Evolutionary conservation across 1,140 invertebrate genomes (phyloP), one percentile per base, ranked within the genome.

Genomic region (Meloidogyne chitwoodi): DNA sequence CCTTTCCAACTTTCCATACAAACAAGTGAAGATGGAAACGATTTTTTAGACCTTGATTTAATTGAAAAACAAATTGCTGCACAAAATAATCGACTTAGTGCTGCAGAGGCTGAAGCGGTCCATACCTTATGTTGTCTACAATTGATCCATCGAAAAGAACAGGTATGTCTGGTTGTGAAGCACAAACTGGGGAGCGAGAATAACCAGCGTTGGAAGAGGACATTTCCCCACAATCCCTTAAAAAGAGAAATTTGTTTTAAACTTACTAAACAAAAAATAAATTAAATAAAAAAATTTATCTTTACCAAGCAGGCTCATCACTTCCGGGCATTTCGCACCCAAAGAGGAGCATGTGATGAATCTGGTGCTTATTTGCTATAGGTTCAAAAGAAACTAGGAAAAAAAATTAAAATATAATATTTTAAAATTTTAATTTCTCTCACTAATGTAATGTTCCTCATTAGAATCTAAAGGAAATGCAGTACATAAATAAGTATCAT

Each of bases 281-380:
- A 22, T n/a, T n/a, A n/a, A n/a, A n/a, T n/a, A n/a, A n/a, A n/a
- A 56, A 56, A 56, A 19, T 14, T 44, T 44, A 14, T 83, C 89
- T 89, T 38, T 88, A 92, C 93, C 95, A 98, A 62, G 93, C 92
- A 63, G 90, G 88, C 79, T 93, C 91, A 71, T 91, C 88, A 56
- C 90, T 91, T 48, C 94, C 94, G 5, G 95, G 95, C 31, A 26
- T 90, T 74, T 86, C 82, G 83, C 96, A 99, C 14, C 95, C 96
- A 88, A 96, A 98, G 0, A 99, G 88, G 75, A 98, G 89, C 91
- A 98, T 97, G 87, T 99, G 96, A 89, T 99, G 96, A 12, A 93
- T 93, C 1, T 92, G 93, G 80, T 92, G 88, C 91, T 93, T 94
- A 2, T 92, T 92, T 1, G 94, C 94, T 88, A 96, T 94, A 6